Evolutionary conservation across 1,140 invertebrate genomes (phyloP).

Genomic region (Pachyrhynchus sulphureomaculatus): DNA sequence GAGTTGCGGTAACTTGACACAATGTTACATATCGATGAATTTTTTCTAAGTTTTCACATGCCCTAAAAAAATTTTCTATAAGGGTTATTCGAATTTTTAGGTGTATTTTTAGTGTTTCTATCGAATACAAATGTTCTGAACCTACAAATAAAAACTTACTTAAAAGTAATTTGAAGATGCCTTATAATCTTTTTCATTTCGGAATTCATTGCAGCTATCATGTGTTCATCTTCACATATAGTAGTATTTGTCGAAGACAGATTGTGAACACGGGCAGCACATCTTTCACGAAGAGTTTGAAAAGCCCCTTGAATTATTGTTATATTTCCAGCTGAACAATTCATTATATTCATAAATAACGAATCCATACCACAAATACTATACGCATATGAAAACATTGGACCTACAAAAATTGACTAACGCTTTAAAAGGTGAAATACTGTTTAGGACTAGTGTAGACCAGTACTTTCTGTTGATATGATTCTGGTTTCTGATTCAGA

Average conservation of each 20-base stretch:
- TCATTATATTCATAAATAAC: constrained; percentile 47
- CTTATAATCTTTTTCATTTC: constrained; percentile 42
- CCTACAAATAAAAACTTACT: constrained; percentile 36
- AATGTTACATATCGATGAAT: constrained; percentile 40
- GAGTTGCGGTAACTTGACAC: constrained; percentile 42
- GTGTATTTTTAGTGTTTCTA: too few species aligned
- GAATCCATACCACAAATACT: constrained; percentile 47
- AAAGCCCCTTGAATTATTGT: constrained; percentile 46
- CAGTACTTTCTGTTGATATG: too few species aligned
- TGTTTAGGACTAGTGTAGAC: too few species aligned
- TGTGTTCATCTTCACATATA: constrained; percentile 21
- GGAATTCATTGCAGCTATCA: constrained; percentile 29
- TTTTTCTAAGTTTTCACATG: constrained; percentile 38
- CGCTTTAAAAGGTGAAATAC: too few species aligned
- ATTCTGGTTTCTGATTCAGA: too few species aligned
- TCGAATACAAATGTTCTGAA: too few species aligned
- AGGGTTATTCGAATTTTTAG: too few species aligned
- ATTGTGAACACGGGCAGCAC: background rate
- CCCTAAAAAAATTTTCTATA: too few species aligned
- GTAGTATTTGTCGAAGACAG: background rate
- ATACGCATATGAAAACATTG: constrained; percentile 45
- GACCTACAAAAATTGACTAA: constrained; percentile 23
- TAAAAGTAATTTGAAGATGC: constrained; percentile 42
- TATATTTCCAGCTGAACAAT: constrained; percentile 41
- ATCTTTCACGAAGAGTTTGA: constrained; percentile 34